phyloP scores from a whole-genome alignment of 2,113 vertebrate species.

The Rynchops niger region DNA sequence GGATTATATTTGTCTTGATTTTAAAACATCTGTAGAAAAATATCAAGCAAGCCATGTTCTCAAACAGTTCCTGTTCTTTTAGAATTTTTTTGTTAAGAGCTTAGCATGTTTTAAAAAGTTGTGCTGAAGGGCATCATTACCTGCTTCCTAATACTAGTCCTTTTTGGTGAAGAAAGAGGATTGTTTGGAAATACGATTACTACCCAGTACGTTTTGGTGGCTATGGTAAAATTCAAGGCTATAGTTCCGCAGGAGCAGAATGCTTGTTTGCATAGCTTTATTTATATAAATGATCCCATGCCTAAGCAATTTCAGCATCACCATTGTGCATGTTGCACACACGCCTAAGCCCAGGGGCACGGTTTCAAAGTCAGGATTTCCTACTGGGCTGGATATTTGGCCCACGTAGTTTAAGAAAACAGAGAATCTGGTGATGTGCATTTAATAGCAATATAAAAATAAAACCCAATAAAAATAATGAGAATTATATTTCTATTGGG shows the following conservation, averaged over 20 bases:
- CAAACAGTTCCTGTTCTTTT: neutral
- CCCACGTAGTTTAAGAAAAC: conserved; percentile 45
- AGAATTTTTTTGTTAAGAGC: neutral
- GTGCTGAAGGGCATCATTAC: neutral
- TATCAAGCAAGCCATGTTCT: neutral
- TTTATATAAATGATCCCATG: neutral
- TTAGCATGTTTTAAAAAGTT: neutral
- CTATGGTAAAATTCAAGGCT: neutral
- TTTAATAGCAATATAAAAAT: conserved; percentile 63
- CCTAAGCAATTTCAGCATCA: neutral
- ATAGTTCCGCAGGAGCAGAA: neutral
- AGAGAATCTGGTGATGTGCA: conserved; percentile 18
- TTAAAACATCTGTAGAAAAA: neutral
- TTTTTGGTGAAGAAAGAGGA: neutral
- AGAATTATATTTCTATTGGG: conserved; percentile 61
- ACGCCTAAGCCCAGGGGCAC: neutral
- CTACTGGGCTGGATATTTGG: conserved; percentile 29
- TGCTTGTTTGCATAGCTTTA: conserved; percentile 8
- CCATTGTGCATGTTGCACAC: neutral
- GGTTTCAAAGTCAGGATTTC: conserved; percentile 15
- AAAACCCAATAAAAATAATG: conserved; percentile 65
- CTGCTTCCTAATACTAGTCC: neutral
- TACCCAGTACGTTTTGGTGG: neutral
- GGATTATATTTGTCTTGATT: neutral
- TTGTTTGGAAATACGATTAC: neutral